Evolutionary conservation across 1,140 invertebrate genomes (phyloP), one percentile per base, ranked within the genome.

Genomic region (Camponotus vicinus): DNA sequence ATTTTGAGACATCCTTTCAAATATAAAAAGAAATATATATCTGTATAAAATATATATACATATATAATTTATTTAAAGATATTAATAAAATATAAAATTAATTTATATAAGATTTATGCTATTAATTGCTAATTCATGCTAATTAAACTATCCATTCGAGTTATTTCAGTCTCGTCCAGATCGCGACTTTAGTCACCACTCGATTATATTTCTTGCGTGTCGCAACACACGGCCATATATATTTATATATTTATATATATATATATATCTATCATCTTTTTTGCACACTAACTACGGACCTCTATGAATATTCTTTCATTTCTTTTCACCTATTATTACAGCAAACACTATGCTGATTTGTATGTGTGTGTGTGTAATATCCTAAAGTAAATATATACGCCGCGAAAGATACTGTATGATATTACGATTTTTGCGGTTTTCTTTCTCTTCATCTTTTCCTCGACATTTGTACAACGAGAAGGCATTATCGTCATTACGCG

Each of bases 391-490:
- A 59, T 83, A 82, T 83, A 82, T 18, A 82, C 40, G 40, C 32
- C 79, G 55, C 69, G 69, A 75, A 73, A 82, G 18, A 57, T 67
- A 76, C 13, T 69, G 34, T 27, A 27, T 66, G 45, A 85, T 40
- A 55, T 55, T 32, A 57, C 40, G 9, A 87, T 49, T 49, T 32
- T 52, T 52, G 27, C 15, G 40, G 0, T 57, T 40, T 67, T 18
- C 11, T 59, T 73, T 52, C 63, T 45, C 34, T 52, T 40, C 13
- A 75, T 40, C 69, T 61, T 52, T 52, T 63, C 55, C 61, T 45
- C 52, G 63, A 73, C 34, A 82, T 86, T 86, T 86, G 75, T 82
- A 87, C 76, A 88, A 83, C 75, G 52, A 77, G 78, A 80, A 87
- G 84, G 85, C 76, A 86, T 83, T 77, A 59, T 85, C 73, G 61